These are phyloP conservation scores for Trachelipus rathkii DNA, from an alignment of 1,140 invertebrate genomes.

Conservation along the genomic window DNA sequence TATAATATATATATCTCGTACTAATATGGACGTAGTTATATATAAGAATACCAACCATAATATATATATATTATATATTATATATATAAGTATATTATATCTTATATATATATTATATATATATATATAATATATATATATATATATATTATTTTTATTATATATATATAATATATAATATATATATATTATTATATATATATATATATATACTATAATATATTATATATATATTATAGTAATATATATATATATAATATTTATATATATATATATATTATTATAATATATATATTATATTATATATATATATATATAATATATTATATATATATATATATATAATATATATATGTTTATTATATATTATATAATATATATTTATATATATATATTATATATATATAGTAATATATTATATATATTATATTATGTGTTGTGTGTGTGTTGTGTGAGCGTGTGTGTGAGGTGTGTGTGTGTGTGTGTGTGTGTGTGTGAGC, in stretches of 20 bases:
- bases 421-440: too few species aligned
- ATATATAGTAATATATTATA: too few species aligned
- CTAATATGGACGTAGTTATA: not conserved
- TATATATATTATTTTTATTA: not conserved
- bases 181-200: not conserved
- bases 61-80: conserved; percentile 10
- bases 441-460: too few species aligned
- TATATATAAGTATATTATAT: conserved; percentile 15
- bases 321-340: too few species aligned
- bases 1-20: not conserved
- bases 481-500: too few species aligned
- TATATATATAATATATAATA: not conserved
- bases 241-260: too few species aligned
- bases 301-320: conserved; percentile 4
- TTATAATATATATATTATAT: too few species aligned
- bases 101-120: not conserved
- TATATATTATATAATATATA: too few species aligned
- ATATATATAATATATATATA: conserved; percentile 10
- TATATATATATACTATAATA: not conserved
- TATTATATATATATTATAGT: not conserved
- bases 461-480: too few species aligned
- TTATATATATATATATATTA: not conserved
- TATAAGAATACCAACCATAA: not conserved
- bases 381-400: too few species aligned
- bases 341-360: too few species aligned